Conservation (phyloP, 2,888 invertebrate species). For the Deilephila porcellus region DNA sequence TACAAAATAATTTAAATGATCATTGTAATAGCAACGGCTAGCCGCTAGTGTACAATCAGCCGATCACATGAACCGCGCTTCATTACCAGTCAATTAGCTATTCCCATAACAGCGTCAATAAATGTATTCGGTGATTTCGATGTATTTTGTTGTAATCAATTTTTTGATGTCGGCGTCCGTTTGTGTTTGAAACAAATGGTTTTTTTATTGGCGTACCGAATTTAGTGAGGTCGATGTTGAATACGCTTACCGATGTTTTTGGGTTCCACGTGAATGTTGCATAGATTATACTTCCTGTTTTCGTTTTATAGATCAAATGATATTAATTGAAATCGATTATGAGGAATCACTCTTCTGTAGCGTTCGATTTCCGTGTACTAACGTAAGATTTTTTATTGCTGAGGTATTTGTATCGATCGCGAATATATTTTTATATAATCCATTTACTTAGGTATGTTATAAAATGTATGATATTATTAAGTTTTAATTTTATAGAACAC, state of each 20-base stretch:
- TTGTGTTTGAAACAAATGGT: conserved; percentile 73
- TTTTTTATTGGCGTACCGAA: conserved; percentile 83
- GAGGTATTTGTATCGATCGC: no score
- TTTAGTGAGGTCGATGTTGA: conserved; percentile 73
- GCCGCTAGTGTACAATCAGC: conserved; percentile 36
- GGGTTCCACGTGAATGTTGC: conserved; percentile 44
- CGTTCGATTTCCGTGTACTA: no score
- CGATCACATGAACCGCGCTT: conserved; percentile 42
- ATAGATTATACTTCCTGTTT: conserved; percentile 32
- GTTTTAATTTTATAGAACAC: no score
- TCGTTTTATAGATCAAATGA: background rate
- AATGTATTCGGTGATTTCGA: conserved; percentile 80
- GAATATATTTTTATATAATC: no score
- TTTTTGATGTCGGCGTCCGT: conserved; percentile 79
- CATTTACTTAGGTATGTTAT: no score
- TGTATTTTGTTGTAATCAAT: conserved; percentile 84
- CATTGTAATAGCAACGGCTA: background rate
- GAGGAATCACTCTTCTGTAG: no score
- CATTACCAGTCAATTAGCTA: conserved; percentile 81
- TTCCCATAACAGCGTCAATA: conserved; percentile 81
- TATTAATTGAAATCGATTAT: background rate
- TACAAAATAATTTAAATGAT: background rate
- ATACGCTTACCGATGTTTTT: conserved; percentile 60
- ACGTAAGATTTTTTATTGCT: no score
- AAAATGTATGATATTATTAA: no score